Evolutionary conservation across 1,140 invertebrate genomes (phyloP).

Genomic region (Micrasema longulum): DNA sequence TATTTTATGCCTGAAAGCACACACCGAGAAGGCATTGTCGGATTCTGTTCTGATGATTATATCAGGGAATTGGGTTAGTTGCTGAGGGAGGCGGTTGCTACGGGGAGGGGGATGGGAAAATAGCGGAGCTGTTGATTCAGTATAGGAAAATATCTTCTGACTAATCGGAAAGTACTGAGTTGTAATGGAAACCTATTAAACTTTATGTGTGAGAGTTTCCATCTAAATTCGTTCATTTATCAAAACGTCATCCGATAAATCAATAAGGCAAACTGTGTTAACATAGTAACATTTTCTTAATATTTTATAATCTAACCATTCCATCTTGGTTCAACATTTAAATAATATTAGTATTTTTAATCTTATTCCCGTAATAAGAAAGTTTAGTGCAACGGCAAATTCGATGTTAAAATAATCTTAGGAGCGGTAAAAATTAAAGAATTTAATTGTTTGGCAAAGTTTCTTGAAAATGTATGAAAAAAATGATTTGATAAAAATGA

Average conservation of each 20-base stretch:
- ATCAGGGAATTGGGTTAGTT: constrained; percentile 41
- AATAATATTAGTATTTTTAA: no score
- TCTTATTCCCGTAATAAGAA: no score
- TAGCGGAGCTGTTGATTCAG: background rate
- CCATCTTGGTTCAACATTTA: no score
- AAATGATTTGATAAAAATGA: no score
- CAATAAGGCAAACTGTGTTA: background rate
- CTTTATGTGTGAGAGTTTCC: background rate
- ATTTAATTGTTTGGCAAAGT: no score
- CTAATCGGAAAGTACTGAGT: background rate
- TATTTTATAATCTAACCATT: no score
- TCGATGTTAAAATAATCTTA: no score
- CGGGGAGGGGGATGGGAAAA: background rate
- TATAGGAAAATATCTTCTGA: background rate
- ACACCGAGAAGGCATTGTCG: background rate
- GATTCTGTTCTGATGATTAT: constrained; percentile 29
- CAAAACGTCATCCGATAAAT: background rate
- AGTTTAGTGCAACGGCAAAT: no score
- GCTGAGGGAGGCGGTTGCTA: constrained; percentile 6
- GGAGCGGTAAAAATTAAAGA: no score
- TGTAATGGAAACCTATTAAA: background rate
- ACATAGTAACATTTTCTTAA: no score
- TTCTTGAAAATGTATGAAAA: no score
- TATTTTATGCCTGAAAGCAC: no score
- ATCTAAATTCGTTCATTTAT: background rate